Conservation (phyloP, 1,140 invertebrate genomes). For the Adoxophyes honmai region DNA sequence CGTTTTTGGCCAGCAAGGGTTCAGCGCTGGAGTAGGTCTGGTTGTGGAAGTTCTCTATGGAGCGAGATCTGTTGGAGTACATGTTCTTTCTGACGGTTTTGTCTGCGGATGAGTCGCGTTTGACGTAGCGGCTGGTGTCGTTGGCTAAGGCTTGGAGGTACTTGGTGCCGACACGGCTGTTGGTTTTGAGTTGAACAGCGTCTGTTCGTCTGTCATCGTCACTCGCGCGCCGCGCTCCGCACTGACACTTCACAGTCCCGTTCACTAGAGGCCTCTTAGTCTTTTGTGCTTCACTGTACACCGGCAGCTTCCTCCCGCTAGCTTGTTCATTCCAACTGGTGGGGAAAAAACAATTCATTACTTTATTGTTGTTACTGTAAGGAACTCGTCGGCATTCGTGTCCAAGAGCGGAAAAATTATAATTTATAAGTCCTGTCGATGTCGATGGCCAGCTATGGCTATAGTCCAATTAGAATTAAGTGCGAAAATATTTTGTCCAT, state of each 20-base stretch:
- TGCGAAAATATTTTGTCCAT: no score
- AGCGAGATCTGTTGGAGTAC: constrained; percentile 59
- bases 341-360: constrained; percentile 19
- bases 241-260: constrained; percentile 66
- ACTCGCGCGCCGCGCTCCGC: constrained; percentile 47
- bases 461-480: no score
- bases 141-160: constrained; percentile 70
- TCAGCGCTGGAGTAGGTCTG: constrained; percentile 44
- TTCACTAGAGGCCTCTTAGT: constrained; percentile 66
- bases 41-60: constrained; percentile 72
- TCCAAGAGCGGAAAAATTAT: no score
- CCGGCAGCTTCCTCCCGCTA: constrained; percentile 69
- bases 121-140: constrained; percentile 53
- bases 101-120: constrained; percentile 56
- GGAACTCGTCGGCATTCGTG: no score
- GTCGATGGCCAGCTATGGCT: no score
- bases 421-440: no score
- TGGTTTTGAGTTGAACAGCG: constrained; percentile 51
- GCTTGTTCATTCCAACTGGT: constrained; percentile 74
- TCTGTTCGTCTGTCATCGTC: constrained; percentile 36
- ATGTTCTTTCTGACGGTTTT: constrained; percentile 46
- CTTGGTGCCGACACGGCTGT: constrained; percentile 67
- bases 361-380: no score
- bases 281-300: constrained; percentile 75
- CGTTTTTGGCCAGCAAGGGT: constrained; percentile 35